Conservation (phyloP, 2,797 vertebrate genomes). For the Myotis daubentonii region DNA sequence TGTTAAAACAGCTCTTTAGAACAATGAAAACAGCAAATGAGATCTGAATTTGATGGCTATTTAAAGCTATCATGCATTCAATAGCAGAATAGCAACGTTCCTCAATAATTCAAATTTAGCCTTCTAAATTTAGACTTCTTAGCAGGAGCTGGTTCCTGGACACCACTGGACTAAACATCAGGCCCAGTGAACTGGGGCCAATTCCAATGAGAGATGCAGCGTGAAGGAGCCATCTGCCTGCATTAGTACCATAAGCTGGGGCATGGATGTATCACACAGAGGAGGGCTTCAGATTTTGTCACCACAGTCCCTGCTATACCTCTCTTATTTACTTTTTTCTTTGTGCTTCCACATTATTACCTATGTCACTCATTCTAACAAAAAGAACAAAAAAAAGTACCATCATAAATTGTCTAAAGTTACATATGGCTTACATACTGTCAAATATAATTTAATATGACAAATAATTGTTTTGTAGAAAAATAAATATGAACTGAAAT, state of each 20-base stretch:
- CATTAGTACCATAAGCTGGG: too few relatives aligned
- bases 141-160: neutral
- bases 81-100: neutral
- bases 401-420: neutral
- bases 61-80: neutral
- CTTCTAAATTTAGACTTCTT: neutral
- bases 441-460: neutral
- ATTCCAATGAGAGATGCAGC: too few relatives aligned
- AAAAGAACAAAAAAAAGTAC: neutral
- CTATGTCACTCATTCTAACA: neutral
- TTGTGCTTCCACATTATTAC: neutral
- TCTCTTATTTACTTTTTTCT: neutral
- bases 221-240: neutral
- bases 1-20: neutral
- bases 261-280: neutral
- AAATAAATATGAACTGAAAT: conserved; percentile 30
- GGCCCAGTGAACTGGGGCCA: neutral
- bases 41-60: neutral
- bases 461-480: neutral
- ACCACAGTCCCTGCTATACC: too few relatives aligned
- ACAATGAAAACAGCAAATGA: neutral
- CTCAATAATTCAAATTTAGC: neutral
- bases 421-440: neutral
- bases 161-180: neutral
- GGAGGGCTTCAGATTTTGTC: neutral